phyloP scores from a whole-genome alignment of 1,140 invertebrate species.

The Frieseomelitta varia region DNA sequence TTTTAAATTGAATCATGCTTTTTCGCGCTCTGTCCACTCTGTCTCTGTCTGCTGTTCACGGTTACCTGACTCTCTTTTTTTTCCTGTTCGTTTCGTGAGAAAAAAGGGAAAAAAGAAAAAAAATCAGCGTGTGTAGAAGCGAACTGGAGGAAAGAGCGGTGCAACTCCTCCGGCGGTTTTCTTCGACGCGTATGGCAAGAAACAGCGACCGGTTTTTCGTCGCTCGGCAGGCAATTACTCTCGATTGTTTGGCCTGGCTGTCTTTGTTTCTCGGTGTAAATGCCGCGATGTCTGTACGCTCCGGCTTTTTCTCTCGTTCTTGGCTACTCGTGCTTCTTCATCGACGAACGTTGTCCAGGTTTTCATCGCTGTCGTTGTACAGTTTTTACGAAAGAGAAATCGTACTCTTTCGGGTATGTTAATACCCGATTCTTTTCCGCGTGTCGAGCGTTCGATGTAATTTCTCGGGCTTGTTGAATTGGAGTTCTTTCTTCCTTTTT shows the following conservation, averaged over 20 bases:
- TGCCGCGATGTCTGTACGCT: not conserved
- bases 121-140: not conserved
- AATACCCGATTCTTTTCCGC: not conserved
- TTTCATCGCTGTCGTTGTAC: not conserved
- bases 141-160: not conserved
- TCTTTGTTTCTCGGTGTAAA: slow-evolving; percentile 14
- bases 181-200: slow-evolving; percentile 40
- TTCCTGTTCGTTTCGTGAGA: not conserved
- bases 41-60: not conserved
- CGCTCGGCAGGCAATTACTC: slow-evolving; percentile 42
- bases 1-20: slow-evolving; percentile 76
- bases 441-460: no score
- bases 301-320: not conserved
- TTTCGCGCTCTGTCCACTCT: not conserved
- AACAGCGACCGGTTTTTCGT: slow-evolving; percentile 34
- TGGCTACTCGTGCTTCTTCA: not conserved
- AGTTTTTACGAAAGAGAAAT: not conserved
- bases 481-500: no score
- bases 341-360: no score
- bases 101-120: no score
- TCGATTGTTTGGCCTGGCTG: slow-evolving; percentile 46
- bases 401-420: not conserved
- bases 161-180: slow-evolving; percentile 46
- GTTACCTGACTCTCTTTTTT: no score
- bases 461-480: no score